phyloP scores from a whole-genome alignment of 1,140 invertebrate species.

The Brachionus manjavacas region DNA sequence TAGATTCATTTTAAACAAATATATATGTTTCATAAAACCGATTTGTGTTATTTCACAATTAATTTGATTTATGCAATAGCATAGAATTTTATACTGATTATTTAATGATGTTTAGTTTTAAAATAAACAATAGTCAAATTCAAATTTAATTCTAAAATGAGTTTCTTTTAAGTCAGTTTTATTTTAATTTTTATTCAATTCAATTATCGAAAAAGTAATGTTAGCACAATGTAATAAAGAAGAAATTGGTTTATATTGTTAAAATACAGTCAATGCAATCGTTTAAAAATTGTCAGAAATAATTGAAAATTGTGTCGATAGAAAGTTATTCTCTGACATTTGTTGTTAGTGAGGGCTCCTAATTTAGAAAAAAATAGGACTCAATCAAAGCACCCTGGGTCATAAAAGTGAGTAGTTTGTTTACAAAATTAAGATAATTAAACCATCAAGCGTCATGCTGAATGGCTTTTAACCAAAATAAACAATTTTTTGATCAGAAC shows the following conservation, averaged over 20 bases:
- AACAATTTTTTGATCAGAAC: background rate
- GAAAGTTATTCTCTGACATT: background rate
- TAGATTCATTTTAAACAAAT: too few species aligned
- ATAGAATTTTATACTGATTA: too few species aligned
- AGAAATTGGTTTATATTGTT: background rate
- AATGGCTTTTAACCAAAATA: background rate
- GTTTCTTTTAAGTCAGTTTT: background rate
- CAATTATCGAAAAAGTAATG: background rate
- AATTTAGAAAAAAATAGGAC: background rate
- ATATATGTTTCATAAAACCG: too few species aligned
- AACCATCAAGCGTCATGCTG: background rate
- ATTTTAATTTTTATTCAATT: background rate
- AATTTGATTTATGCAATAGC: too few species aligned
- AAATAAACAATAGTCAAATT: too few species aligned
- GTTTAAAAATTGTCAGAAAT: background rate
- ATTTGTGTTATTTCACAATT: too few species aligned
- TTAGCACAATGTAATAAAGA: background rate
- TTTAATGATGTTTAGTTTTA: too few species aligned
- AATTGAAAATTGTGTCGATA: background rate
- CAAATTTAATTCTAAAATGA: background rate
- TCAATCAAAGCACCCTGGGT: background rate
- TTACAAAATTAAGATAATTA: background rate
- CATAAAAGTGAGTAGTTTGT: background rate
- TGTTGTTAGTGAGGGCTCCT: background rate
- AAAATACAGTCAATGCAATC: background rate